Evolutionary conservation across 2,797 vertebrate species (phyloP), one percentile per base, ranked within the genome.

Genomic region (Oreortyx pictus): DNA sequence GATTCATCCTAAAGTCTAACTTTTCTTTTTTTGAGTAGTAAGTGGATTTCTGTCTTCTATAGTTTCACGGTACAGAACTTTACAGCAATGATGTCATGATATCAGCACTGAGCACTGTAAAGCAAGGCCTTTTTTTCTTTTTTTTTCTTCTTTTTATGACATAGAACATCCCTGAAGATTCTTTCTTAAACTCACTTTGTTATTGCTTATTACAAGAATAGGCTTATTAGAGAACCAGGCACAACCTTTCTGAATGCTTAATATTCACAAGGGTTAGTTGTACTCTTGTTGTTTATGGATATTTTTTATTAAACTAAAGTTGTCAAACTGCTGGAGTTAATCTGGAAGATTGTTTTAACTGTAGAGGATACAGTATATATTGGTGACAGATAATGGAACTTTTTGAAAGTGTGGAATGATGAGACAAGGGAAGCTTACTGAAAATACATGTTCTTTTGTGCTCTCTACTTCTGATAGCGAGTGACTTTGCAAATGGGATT

Each of bases 261-360:
- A 86, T 52, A 70, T 70, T 70, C 3, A 6, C 78, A 23, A 50
- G 20, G 11, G 1, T 2, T 47, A 62, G 23, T 46, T 79, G 7
- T 4, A 43, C 18, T 84, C 35, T 22, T 24, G 17, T 37, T 39
- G 13, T 54, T 59, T 66, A 13, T 62, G 17, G 4, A 5, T 72
- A 27, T 64, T 89, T 77, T 47, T 13, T 66, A 2, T 19, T 75
- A 37, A 59, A n/a, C 49, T 82, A 91, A 87, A 80, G 33, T 61
- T 68, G 27, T 46, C 86, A 46, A 20, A 49, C 60, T 83, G 43
- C 64, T 91, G 46, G 27, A 90, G 22, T 94, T 60, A 62, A 6
- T 94, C 86, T 61, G 83, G 52, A 80, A 85, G 82, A 91, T 31
- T 88, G 81, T 78, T 94, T 94, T 72, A 91, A 64, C 84, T 92